These are phyloP conservation scores for Galeopsomyia nigrocyanea DNA, from an alignment of 2,888 invertebrate genomes.

Conservation along the genomic window DNA sequence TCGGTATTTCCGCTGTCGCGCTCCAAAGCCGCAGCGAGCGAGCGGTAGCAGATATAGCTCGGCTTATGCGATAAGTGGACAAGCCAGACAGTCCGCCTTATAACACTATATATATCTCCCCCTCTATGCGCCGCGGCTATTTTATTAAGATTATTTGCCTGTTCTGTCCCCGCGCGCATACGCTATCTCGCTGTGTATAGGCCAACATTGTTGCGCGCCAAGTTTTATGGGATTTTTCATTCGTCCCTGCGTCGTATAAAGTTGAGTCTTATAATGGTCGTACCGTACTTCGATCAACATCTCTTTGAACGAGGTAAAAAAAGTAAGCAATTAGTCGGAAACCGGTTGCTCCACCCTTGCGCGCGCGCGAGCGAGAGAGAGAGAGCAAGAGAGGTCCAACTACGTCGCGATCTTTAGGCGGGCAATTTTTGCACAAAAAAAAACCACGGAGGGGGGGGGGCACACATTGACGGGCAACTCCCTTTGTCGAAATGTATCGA, in stretches of 20 bases:
- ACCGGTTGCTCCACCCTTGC: constrained; percentile 16
- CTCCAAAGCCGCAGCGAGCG: background rate
- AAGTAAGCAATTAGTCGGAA: background rate
- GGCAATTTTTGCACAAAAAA: background rate
- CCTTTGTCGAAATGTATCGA: constrained; percentile 34
- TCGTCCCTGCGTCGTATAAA: background rate
- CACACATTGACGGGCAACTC: constrained; percentile 5
- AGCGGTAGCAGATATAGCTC: background rate
- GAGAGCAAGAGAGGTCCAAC: background rate
- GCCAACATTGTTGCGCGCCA: constrained; percentile 30
- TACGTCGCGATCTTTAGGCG: background rate
- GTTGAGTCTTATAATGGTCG: too few species aligned
- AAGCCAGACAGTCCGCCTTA: background rate
- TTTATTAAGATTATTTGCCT: constrained; percentile 41
- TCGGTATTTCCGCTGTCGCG: constrained; percentile 17
- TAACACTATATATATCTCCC: background rate
- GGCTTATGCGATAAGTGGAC: constrained; percentile 22
- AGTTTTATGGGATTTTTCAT: constrained; percentile 42
- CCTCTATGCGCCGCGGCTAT: constrained; percentile 17
- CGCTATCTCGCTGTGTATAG: constrained; percentile 5
- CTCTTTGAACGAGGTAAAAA: too few species aligned
- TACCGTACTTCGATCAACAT: too few species aligned
- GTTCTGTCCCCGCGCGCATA: constrained; percentile 3
- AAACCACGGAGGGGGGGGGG: background rate
- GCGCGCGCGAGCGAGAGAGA: too few species aligned